Base-by-base conservation (phyloP, 2,113 vertebrate genomes). In the Lethenteron camtschaticum region DNA sequence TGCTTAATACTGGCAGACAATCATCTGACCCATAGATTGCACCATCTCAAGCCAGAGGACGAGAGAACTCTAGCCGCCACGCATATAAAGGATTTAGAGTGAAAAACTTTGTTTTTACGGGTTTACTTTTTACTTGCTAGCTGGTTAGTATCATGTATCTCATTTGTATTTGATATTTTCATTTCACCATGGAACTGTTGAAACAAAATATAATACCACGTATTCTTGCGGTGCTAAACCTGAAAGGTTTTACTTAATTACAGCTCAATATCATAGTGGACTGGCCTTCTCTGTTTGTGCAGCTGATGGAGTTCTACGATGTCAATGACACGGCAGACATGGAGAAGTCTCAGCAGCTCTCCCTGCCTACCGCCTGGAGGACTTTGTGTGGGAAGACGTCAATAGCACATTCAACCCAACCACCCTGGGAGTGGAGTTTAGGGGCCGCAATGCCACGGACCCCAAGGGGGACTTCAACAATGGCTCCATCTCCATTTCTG, bases 231-330 rank as follows among this genome's bases (percentile, higher is more conserved):
- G 16, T 14, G 16, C 16, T 63, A 18, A 63, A 63, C 16, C 16
- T 63, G 59, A 63, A 63, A 63, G 59, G 13, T 63, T 63, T 63
- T 63, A 8, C 8, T 63, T 20, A 13, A 13, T 63, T 63, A 63
- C 59, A 63, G 59, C 13, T 20, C 59, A 63, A 63, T 18, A 63
- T 18, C 59, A 63, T 63, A 63, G 59, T 63, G 13, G 16, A 14
- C 4, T 14, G 13, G 59, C 16, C 59, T 63, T 18, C 5, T 8
- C 59, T 63, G 13, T 63, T 13, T 66, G n/a, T 1, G 14, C 56
- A 96, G 91, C 70, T 96, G 55, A 82, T 86, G 3, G 91, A 96
- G 76, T 85, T 83, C 4, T 79, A 82, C 2, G 82, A 87, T 0
- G 58, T 76, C 0, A 79, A 82, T 20, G 68, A 83, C 70, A 76